phyloP scores from a whole-genome alignment of 1,140 invertebrate species.

The Drosophila baimaii region DNA sequence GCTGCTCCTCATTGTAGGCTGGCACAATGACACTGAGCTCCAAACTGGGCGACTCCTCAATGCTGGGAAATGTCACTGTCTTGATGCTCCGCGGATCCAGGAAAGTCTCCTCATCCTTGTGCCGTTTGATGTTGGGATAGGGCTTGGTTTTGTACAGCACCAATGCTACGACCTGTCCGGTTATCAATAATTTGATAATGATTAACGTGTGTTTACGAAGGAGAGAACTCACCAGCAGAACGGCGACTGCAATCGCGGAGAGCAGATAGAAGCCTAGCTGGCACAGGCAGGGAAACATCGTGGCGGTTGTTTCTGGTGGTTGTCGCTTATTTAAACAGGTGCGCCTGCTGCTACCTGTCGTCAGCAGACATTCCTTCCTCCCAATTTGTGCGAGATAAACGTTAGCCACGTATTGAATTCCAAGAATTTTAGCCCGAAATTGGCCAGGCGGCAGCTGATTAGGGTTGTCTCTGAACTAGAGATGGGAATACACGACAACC shows the following conservation, averaged over 20 bases:
- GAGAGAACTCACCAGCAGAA: constrained; percentile 47
- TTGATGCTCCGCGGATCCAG: constrained; percentile 87
- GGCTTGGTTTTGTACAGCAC: constrained; percentile 87
- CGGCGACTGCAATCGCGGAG: constrained; percentile 17
- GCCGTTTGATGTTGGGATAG: constrained; percentile 88
- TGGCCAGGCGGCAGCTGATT: constrained; percentile 36
- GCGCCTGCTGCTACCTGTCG: constrained; percentile 44
- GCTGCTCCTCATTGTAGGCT: constrained; percentile 97
- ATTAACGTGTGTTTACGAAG: constrained; percentile 18
- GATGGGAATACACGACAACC: not conserved
- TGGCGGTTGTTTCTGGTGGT: constrained; percentile 8
- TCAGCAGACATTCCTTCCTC: constrained; percentile 53
- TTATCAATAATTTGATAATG: constrained; percentile 21
- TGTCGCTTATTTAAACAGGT: constrained; percentile 11
- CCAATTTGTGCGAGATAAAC: constrained; percentile 48
- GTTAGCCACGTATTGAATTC: constrained; percentile 52
- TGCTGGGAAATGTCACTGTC: constrained; percentile 89
- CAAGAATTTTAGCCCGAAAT: constrained; percentile 40
- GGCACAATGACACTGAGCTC: constrained; percentile 96
- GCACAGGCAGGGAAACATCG: constrained; percentile 52
- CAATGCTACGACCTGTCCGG: constrained; percentile 86
- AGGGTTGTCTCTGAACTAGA: constrained; percentile 17
- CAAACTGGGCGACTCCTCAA: constrained; percentile 88
- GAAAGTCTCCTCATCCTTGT: constrained; percentile 91
- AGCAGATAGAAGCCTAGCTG: constrained; percentile 55